A percentile compares a stretch with the other conserved stretches of the same genome.
Conservation (phyloP, 2,113 vertebrate genomes). For the Muntiacus muntjak region DNA sequence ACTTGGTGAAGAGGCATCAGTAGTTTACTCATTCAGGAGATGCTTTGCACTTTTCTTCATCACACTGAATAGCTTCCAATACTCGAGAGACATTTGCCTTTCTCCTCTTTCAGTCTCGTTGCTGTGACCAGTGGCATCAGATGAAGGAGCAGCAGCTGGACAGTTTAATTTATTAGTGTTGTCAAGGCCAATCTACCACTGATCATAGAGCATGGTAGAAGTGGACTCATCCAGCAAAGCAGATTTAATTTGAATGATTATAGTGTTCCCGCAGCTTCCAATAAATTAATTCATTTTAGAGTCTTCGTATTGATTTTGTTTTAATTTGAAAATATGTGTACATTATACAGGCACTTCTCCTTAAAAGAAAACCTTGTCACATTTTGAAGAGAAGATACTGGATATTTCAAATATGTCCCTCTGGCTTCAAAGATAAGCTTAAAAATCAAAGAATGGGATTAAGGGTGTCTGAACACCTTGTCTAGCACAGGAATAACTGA, state of each 20-base stretch:
- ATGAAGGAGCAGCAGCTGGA: conserved; percentile 5
- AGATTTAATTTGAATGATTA: conserved; percentile 59
- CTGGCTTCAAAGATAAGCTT: background rate
- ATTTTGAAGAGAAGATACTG: background rate
- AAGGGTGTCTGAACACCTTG: background rate
- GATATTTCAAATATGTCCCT: background rate
- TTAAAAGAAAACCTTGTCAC: background rate
- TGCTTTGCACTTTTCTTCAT: background rate
- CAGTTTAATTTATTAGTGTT: conserved; percentile 67
- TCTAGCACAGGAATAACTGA: background rate
- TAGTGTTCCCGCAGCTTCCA: conserved; percentile 41
- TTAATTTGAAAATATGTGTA: background rate
- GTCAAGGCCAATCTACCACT: conserved; percentile 52
- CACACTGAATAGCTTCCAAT: no score
- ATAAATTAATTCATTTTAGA: background rate
- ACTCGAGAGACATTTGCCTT: background rate
- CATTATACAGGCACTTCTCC: background rate
- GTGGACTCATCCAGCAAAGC: conserved; percentile 22
- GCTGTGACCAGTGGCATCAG: background rate
- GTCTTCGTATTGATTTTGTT: background rate
- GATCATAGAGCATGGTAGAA: conserved; percentile 37
- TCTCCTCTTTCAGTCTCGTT: accelerated
- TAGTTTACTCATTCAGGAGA: background rate
- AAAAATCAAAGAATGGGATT: background rate
- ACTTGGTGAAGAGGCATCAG: background rate